These are phyloP conservation scores for Phocoena phocoena DNA, from an alignment of 2,113 vertebrate genomes.

Conservation along the genomic window DNA sequence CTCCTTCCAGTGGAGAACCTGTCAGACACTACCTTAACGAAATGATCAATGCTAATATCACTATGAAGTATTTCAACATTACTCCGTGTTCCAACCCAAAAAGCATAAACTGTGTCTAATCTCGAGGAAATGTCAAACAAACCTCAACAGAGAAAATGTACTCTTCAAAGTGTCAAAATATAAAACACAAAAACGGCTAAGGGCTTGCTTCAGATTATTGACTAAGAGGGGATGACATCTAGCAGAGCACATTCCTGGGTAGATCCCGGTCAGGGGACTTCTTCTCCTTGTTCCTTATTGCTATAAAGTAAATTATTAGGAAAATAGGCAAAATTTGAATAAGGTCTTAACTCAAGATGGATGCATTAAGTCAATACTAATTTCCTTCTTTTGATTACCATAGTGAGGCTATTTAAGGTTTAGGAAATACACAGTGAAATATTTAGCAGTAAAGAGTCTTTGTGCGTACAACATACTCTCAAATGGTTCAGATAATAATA, in stretches of 20 bases:
- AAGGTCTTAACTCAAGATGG: not conserved
- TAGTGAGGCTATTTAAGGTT: not conserved
- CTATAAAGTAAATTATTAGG: not conserved
- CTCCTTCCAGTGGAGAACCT: not conserved
- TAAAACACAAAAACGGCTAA: not conserved
- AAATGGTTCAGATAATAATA: not conserved
- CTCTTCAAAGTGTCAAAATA: not conserved
- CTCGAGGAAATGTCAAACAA: not conserved
- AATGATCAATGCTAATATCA: not conserved
- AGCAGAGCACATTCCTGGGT: not conserved
- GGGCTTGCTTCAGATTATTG: not conserved
- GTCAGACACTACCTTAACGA: not conserved
- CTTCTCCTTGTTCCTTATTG: not conserved
- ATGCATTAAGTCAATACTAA: not conserved
- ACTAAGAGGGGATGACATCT: not conserved
- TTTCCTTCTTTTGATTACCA: not conserved
- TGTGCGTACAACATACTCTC: not conserved
- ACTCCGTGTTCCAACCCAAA: not conserved
- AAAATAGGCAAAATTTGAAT: not conserved
- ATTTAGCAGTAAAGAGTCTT: not conserved
- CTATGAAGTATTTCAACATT: not conserved
- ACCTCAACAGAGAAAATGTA: not conserved
- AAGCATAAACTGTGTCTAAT: not conserved
- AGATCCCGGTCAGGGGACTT: not conserved
- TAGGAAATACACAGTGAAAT: not conserved